These are phyloP conservation scores for Lethrus apterus DNA, from an alignment of 1,140 invertebrate genomes.

Conservation along the genomic window DNA sequence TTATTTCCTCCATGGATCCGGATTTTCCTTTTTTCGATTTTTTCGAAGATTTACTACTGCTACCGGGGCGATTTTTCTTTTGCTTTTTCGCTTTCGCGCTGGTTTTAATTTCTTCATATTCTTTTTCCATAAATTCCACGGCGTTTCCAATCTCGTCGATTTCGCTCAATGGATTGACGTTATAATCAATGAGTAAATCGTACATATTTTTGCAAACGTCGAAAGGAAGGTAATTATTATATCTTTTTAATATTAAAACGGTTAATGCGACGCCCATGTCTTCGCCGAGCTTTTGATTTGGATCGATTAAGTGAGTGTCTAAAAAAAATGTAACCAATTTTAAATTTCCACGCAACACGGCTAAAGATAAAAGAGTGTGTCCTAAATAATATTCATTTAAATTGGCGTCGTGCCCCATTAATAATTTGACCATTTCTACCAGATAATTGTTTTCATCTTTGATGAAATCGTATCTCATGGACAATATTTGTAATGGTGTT, in stretches of 20 bases:
- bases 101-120: conserved; percentile 1
- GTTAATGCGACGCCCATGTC: conserved; percentile 32
- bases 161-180: conserved; percentile 27
- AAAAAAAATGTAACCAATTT: conserved; percentile 24
- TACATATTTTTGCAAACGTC: conserved; percentile 22
- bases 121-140: conserved; percentile 22
- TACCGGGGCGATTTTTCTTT: conserved; percentile 7
- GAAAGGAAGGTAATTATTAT: conserved; percentile 20
- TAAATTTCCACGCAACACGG: conserved; percentile 30
- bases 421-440: conserved; percentile 14
- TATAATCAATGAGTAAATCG: conserved; percentile 21
- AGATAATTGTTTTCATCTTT: conserved; percentile 19
- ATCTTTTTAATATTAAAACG: conserved; percentile 28
- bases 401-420: conserved; percentile 22
- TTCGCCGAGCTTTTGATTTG: conserved; percentile 23
- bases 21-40: background rate
- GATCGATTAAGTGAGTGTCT: conserved; percentile 22
- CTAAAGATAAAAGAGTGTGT: conserved; percentile 31
- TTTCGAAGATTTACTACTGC: background rate
- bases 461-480: conserved; percentile 29
- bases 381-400: conserved; percentile 27
- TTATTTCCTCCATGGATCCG: conserved; percentile 9
- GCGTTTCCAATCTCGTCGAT: conserved; percentile 4
- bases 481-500: conserved; percentile 32
- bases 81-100: conserved; percentile 13